phyloP scores from a whole-genome alignment of 2,113 vertebrate genomes.

The Coreoperca whiteheadi region DNA sequence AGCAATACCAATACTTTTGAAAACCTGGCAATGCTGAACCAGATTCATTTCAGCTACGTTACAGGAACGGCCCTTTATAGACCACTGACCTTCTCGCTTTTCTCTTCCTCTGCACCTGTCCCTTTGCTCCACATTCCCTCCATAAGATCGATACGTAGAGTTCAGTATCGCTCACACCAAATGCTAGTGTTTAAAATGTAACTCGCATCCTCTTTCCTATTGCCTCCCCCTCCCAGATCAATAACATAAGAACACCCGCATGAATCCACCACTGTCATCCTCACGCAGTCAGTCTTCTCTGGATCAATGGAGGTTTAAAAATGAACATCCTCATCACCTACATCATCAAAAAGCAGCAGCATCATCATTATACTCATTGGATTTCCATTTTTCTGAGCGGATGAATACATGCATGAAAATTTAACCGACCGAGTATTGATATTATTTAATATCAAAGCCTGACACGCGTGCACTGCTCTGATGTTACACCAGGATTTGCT shows the following conservation, averaged over 20 bases:
- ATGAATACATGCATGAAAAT: neutral
- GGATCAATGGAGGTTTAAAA: constrained; percentile 51
- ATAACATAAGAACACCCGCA: constrained; percentile 22
- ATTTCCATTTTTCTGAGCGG: neutral
- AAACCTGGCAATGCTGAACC: neutral
- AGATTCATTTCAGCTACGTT: neutral
- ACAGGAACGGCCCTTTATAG: neutral
- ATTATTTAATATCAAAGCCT: constrained; percentile 14
- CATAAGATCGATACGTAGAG: constrained; percentile 37
- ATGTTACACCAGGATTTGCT: neutral
- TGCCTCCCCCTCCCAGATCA: constrained; percentile 24
- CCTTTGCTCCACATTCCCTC: constrained; percentile 13
- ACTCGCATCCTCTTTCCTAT: constrained; percentile 26
- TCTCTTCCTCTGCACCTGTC: neutral
- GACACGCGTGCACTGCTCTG: neutral
- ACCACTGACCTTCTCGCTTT: constrained; percentile 34
- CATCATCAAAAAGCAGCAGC: constrained; percentile 18
- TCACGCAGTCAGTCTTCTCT: constrained; percentile 16
- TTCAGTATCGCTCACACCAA: constrained; percentile 50
- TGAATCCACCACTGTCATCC: constrained; percentile 20
- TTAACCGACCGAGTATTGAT: neutral
- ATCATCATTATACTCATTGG: constrained; percentile 1
- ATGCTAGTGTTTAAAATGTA: constrained; percentile 53
- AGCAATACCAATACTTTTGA: neutral
- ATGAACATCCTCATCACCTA: constrained; percentile 26